Evolutionary conservation across 2,113 vertebrate species (phyloP).

Genomic region (Scatophagus argus): DNA sequence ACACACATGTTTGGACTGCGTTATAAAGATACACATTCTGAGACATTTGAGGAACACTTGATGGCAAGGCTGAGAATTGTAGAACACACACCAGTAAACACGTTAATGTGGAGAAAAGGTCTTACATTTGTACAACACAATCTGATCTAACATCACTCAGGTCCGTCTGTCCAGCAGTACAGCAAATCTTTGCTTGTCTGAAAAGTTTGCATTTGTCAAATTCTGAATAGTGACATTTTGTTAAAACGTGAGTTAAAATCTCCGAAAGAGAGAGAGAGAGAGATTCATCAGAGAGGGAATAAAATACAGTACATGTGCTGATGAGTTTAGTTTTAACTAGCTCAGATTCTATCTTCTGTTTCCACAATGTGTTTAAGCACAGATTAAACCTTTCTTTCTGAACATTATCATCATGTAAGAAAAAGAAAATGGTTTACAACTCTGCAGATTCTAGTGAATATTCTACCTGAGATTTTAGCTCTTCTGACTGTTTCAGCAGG

Average conservation of each 20-base stretch:
- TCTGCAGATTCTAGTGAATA: neutral
- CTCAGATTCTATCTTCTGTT: neutral
- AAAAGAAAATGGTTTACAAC: too few species aligned
- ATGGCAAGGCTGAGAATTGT: neutral
- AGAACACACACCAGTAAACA: neutral
- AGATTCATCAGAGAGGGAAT: too few species aligned
- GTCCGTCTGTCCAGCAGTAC: neutral
- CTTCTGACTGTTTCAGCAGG: constrained; percentile 15
- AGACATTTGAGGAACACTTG: neutral
- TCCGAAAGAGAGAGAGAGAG: too few species aligned
- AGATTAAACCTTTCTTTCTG: neutral
- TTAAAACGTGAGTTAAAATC: neutral
- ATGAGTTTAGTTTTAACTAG: neutral
- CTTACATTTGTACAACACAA: neutral
- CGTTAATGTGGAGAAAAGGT: neutral
- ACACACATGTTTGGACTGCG: neutral
- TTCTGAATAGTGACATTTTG: neutral
- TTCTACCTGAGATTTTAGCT: constrained; percentile 8
- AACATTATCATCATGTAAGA: neutral
- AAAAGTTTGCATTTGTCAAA: neutral
- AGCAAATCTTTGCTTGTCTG: neutral
- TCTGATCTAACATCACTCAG: neutral
- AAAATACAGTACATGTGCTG: too few species aligned
- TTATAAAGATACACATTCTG: neutral
- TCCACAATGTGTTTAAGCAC: neutral